Evolutionary conservation across 1,140 invertebrate genomes (phyloP).

Genomic region (Aphelinus certus): DNA sequence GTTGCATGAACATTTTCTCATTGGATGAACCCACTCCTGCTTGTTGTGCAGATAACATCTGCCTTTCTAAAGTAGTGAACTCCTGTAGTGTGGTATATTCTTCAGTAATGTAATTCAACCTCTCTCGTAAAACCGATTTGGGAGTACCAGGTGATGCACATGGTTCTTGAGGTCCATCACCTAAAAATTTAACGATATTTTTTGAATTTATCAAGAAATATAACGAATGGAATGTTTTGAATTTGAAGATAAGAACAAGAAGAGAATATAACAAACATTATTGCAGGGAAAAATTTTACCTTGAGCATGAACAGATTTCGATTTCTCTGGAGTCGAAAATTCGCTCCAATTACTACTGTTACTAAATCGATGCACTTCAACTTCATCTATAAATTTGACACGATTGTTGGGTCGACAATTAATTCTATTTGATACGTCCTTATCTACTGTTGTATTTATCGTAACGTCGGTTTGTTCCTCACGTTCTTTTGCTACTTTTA

Average conservation of each 20-base stretch:
- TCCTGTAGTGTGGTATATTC: constrained; percentile 49
- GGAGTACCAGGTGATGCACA: constrained; percentile 46
- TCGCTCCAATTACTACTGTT: constrained; percentile 25
- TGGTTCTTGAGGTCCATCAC: neutral
- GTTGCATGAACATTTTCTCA: constrained; percentile 27
- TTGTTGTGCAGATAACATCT: constrained; percentile 46
- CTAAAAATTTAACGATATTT: constrained; percentile 13
- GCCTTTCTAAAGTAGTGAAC: constrained; percentile 55
- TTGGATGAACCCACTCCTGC: neutral
- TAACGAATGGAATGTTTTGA: too few relatives aligned
- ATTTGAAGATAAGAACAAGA: neutral
- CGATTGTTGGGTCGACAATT: neutral
- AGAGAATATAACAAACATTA: neutral
- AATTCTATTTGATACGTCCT: too few relatives aligned
- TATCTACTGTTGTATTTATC: too few relatives aligned
- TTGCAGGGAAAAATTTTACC: too few relatives aligned
- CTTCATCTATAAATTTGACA: constrained; percentile 39
- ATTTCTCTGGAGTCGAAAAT: constrained; percentile 18
- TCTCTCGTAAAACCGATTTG: constrained; percentile 47
- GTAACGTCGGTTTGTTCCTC: constrained; percentile 28
- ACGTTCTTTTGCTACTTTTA: constrained; percentile 42
- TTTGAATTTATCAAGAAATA: neutral
- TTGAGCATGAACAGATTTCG: neutral
- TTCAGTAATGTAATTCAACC: constrained; percentile 39
- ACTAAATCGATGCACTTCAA: constrained; percentile 28